Evolutionary conservation across 2,113 vertebrate genomes (phyloP).

Genomic region (Pelusios castaneus): DNA sequence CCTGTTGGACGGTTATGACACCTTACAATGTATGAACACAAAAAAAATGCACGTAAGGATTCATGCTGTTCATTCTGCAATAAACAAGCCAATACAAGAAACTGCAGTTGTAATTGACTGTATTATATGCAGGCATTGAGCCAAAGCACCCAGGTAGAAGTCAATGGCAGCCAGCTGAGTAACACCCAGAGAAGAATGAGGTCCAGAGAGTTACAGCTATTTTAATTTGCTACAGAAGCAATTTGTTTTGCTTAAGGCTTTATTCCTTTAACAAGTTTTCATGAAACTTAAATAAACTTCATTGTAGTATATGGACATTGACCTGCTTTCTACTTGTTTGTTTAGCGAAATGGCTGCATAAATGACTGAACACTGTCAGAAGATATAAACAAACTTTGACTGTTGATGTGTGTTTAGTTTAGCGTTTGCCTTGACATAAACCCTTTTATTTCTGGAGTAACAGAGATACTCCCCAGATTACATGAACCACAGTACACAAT

Average conservation of each 20-base stretch:
- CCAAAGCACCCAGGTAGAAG: neutral
- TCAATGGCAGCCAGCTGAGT: neutral
- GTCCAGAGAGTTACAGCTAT: neutral
- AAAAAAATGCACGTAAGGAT: conserved; percentile 3
- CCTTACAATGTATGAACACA: neutral
- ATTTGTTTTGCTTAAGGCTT: conserved; percentile 1
- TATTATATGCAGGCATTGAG: neutral
- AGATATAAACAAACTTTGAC: conserved; percentile 34
- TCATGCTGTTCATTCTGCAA: conserved; percentile 26
- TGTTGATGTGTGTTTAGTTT: conserved; percentile 32
- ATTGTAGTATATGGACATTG: conserved; percentile 52
- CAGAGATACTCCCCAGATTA: neutral
- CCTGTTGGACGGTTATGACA: neutral
- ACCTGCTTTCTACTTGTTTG: conserved; percentile 62
- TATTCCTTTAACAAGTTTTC: neutral
- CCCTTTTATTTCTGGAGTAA: conserved; percentile 27
- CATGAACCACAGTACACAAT: neutral
- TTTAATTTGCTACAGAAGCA: neutral
- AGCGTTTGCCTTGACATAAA: conserved; percentile 47
- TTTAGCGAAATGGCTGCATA: conserved; percentile 51
- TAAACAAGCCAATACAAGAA: neutral
- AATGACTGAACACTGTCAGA: conserved; percentile 33
- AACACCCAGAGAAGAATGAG: neutral
- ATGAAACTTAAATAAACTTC: conserved; percentile 29
- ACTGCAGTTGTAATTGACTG: neutral